These are phyloP conservation scores for Dolichoris vasculosae DNA, from an alignment of 1,140 invertebrate genomes.

Conservation along the genomic window DNA sequence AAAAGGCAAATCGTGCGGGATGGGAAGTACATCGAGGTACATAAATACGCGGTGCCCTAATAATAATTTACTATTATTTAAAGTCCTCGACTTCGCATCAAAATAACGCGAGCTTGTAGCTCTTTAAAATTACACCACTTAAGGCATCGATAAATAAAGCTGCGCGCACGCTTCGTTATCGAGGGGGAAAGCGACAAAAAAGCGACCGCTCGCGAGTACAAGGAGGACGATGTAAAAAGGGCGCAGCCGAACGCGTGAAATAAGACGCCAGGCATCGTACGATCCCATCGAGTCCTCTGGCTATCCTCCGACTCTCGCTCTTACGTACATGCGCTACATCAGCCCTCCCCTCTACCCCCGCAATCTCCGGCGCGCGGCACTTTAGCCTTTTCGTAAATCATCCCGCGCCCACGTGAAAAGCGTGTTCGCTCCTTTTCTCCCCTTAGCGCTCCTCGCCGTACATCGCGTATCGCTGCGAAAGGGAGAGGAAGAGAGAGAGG, in stretches of 20 bases:
- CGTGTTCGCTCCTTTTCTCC: not conserved
- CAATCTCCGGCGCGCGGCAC: not conserved
- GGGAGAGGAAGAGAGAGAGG: not conserved
- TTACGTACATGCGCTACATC: not conserved
- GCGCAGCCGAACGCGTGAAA: conserved; percentile 47
- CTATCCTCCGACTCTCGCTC: not conserved
- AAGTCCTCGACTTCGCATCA: conserved; percentile 7
- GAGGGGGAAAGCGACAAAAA: not conserved
- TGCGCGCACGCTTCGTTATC: not conserved
- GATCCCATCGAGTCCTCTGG: conserved; percentile 44
- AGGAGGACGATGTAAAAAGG: not conserved
- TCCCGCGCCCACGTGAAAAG: conserved; percentile 38
- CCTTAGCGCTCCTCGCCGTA: not conserved
- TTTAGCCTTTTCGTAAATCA: conserved; percentile 53
- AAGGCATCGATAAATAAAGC: conserved; percentile 46
- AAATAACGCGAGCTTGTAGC: conserved; percentile 42
- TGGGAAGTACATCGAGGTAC: not conserved
- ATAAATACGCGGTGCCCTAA: conserved; percentile 1
- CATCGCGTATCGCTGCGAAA: not conserved
- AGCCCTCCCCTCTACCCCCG: not conserved
- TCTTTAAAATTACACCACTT: conserved; percentile 47
- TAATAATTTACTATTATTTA: conserved; percentile 48
- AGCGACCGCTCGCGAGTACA: not conserved
- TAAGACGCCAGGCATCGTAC: conserved; percentile 37
- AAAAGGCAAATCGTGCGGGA: not conserved